These are phyloP conservation scores for Psophia crepitans DNA, from an alignment of 2,113 vertebrate species.

Conservation along the genomic window DNA sequence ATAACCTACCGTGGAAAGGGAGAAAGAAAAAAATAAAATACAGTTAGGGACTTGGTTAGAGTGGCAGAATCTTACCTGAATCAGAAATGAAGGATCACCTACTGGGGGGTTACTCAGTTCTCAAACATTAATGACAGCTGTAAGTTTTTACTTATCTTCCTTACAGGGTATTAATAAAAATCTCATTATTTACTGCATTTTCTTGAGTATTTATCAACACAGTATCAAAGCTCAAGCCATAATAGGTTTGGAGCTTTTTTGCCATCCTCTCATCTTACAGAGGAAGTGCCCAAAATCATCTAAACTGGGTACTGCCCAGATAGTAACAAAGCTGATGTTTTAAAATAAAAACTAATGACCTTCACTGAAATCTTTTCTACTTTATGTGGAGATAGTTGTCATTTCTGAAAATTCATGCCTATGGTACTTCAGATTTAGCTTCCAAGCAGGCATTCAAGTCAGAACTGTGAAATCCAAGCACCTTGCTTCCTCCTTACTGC, in stretches of 20 bases:
- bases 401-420: neutral
- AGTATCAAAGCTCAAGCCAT: neutral
- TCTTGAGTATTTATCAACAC: neutral
- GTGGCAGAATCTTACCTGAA: neutral
- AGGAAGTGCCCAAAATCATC: neutral
- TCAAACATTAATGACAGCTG: neutral
- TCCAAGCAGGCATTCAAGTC: neutral
- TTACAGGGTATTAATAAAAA: neutral
- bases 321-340: neutral
- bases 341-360: neutral
- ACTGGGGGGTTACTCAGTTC: neutral
- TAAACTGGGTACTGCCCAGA: neutral
- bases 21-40: neutral
- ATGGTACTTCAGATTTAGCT: neutral
- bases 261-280: neutral
- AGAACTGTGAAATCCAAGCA: neutral
- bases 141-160: neutral
- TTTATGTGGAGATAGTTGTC: neutral
- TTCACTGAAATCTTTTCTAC: neutral
- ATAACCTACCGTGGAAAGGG: constrained; percentile 77
- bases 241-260: rapidly evolving
- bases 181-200: neutral
- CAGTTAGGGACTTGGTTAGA: neutral
- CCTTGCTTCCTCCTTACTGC: neutral
- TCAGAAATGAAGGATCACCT: neutral